Evolutionary conservation across 2,113 vertebrate genomes (phyloP).

Genomic region (Pteronura brasiliensis): DNA sequence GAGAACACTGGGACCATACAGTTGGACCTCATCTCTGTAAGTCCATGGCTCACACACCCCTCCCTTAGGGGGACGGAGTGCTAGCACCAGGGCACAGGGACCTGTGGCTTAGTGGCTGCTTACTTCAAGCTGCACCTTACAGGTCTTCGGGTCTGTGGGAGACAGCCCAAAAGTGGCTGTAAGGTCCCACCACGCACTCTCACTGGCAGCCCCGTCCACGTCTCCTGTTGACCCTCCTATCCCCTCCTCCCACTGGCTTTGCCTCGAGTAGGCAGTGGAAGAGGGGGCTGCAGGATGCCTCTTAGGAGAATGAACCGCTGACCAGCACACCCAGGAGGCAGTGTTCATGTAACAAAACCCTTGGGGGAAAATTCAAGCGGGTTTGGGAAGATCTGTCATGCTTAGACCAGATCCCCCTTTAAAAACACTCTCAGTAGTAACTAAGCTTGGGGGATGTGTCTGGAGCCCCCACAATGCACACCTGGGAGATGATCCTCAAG

Average conservation of each 20-base stretch:
- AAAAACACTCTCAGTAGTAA: not conserved
- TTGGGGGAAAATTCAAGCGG: not conserved
- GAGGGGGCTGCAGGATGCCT: not conserved
- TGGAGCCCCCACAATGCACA: not conserved
- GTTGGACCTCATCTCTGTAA: conserved; percentile 82
- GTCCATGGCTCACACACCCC: conserved; percentile 21
- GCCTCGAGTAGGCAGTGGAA: not conserved
- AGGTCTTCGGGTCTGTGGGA: not conserved
- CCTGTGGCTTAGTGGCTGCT: not conserved
- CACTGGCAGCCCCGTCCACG: not conserved
- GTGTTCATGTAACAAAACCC: not conserved
- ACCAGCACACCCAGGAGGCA: not conserved
- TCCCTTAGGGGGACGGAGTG: accelerated
- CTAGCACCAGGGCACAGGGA: not conserved
- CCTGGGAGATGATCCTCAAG: not conserved
- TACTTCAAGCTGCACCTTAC: not conserved
- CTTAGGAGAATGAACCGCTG: not conserved
- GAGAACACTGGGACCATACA: conserved; percentile 82
- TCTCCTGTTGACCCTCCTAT: not conserved
- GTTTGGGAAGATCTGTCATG: not conserved
- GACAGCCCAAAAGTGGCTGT: not conserved
- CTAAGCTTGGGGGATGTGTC: not conserved
- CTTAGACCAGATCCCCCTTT: not conserved
- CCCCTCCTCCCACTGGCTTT: not conserved
- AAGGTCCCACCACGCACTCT: not conserved